Conservation (phyloP, 2,797 vertebrate species). For the Syngnathus rostellatus region DNA sequence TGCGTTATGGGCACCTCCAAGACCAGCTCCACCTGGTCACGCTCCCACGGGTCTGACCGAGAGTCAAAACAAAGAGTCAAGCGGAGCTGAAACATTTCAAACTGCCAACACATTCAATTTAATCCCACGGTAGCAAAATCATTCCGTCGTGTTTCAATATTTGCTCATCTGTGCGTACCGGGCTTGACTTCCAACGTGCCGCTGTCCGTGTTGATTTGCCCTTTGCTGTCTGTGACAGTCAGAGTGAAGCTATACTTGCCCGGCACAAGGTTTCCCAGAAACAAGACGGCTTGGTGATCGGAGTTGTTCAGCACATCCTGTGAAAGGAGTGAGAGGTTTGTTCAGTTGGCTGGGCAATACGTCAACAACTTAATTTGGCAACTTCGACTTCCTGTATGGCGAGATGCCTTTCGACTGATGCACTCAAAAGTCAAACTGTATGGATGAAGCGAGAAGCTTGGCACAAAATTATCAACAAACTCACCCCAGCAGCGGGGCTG, state of each 20-base stretch:
- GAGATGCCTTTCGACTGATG: not conserved
- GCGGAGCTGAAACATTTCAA: no score
- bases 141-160: not conserved
- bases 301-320: slow-evolving; percentile 94
- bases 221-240: slow-evolving; percentile 89
- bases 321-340: not conserved
- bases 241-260: slow-evolving; percentile 90
- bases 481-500: slow-evolving; percentile 93
- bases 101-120: not conserved
- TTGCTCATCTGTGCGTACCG: slow-evolving; percentile 57
- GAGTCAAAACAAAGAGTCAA: not conserved
- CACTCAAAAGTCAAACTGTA: not conserved
- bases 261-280: slow-evolving; percentile 89
- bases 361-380: not conserved
- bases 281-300: slow-evolving; percentile 86
- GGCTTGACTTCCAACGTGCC: slow-evolving; percentile 85
- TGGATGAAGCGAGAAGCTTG: not conserved
- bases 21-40: slow-evolving; percentile 90
- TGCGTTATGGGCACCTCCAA: slow-evolving; percentile 85
- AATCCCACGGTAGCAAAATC: no score
- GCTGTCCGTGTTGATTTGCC: slow-evolving; percentile 75
- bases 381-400: not conserved
- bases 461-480: slow-evolving; percentile 20
- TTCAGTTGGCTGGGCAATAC: not conserved
- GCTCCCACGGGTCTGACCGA: slow-evolving; percentile 77